A percentile compares a stretch with the other conserved stretches of the same genome.
Evolutionary conservation across 2,888 invertebrate species (phyloP).

Genomic region (Lithodes maja): DNA sequence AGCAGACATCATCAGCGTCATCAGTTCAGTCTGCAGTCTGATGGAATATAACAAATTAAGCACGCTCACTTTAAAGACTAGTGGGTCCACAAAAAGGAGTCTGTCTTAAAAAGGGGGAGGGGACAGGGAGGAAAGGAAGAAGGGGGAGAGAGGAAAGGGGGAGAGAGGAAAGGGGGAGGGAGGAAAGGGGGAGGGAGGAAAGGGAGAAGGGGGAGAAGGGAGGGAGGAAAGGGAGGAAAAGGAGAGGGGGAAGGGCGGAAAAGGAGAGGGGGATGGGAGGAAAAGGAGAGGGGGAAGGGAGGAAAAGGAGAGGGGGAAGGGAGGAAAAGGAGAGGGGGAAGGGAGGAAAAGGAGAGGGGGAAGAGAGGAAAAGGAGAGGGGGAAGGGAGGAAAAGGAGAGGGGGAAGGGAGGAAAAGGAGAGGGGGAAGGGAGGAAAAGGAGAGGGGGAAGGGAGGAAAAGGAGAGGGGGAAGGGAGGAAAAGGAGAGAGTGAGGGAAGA

Average conservation of each 20-base stretch:
- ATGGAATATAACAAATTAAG: not conserved
- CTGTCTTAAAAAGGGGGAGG: not conserved
- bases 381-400: not conserved
- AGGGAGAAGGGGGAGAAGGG: not conserved
- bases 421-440: not conserved
- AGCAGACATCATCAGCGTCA: conserved; percentile 68
- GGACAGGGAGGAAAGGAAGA: conserved; percentile 17
- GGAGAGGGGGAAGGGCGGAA: conserved; percentile 4
- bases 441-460: not conserved
- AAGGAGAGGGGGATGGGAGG: not conserved
- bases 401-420: not conserved
- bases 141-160: not conserved
- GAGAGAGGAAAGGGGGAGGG: not conserved
- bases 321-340: conserved; percentile 1
- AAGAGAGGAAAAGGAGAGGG: not conserved
- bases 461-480: not conserved
- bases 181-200: not conserved
- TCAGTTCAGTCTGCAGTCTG: conserved; percentile 70
- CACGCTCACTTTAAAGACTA: too few species aligned
- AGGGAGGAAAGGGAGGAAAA: not conserved
- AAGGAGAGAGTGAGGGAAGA: not conserved
- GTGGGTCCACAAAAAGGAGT: too few species aligned
- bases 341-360: conserved; percentile 1
- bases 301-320: conserved; percentile 7
- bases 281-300: not conserved